Percentiles rank a stretch among this genome's conserved stretches.
Conservation (phyloP, 2,888 invertebrate species). For the Geotrupes spiniger region DNA sequence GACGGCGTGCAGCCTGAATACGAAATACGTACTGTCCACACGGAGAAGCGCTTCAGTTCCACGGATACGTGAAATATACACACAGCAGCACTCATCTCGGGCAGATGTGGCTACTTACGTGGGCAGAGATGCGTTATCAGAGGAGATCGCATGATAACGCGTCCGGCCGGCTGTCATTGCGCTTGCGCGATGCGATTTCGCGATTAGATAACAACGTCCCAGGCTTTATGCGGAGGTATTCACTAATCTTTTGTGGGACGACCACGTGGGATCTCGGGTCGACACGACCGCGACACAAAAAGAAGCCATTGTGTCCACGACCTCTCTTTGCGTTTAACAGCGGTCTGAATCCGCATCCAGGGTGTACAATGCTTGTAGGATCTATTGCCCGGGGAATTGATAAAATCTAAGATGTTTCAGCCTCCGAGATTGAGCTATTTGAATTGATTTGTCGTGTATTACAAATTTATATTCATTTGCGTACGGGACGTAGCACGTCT, state of each 20-base stretch:
- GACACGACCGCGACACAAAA: constrained; percentile 31
- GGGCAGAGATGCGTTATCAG: constrained; percentile 38
- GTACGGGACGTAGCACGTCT: constrained; percentile 1
- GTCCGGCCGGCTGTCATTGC: constrained; percentile 39
- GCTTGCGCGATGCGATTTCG: constrained; percentile 44
- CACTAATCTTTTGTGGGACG: constrained; percentile 42
- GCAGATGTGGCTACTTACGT: constrained; percentile 39
- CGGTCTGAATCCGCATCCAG: constrained; percentile 26
- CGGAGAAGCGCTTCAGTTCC: not conserved
- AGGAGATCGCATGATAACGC: constrained; percentile 35
- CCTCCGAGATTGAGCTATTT: constrained; percentile 33
- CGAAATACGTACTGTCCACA: not conserved
- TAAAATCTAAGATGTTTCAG: constrained; percentile 30
- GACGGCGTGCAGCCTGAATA: not conserved
- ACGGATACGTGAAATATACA: constrained; percentile 1
- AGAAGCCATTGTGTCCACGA: constrained; percentile 30
- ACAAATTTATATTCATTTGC: constrained; percentile 31
- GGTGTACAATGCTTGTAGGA: constrained; percentile 18
- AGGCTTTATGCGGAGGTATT: constrained; percentile 41
- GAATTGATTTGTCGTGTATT: constrained; percentile 37
- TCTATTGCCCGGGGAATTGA: constrained; percentile 21
- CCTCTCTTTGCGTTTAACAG: constrained; percentile 24
- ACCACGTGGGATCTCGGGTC: constrained; percentile 35
- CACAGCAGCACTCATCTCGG: constrained; percentile 14
- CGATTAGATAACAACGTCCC: constrained; percentile 41